Base-by-base conservation (phyloP, 1,140 invertebrate species). In the Antheraea pernyi region DNA sequence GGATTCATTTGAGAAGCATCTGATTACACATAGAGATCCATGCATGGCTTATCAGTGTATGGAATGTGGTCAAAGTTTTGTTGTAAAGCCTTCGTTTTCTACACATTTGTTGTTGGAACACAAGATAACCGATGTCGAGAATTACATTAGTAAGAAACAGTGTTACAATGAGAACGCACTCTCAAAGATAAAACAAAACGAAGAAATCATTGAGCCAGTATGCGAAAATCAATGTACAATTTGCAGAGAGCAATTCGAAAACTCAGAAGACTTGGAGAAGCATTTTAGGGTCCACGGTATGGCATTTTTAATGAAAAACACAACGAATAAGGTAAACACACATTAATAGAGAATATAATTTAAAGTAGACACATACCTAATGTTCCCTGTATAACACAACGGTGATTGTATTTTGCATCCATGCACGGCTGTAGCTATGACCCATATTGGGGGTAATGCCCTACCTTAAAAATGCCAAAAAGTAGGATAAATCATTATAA, bases 31-130 rank as follows among this genome's bases (percentile, higher is more conserved):
- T 82, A 93, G 94, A 74, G 92, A 94, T 67, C 91, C 94, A 11
- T 93, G 91, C 22, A 94, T 92, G 67, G 92, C 94, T 59, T 95
- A 94, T 77, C 93, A 95, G 67, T 96, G 95, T 77, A 86, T 95
- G 80, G 95, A 96, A 79, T 96, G 95, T 78, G 95, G 95, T 0
- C 92, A 94, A 70, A 95, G 94, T 82, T 95, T 95, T 79, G 94
- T 94, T 16, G 95, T 95, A 0, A 94, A 94, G 69, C 93, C 94
- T 7, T 95, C 95, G 59, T 91, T 96, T 67, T 91, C 93, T 8
- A 95, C 94, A 83, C 95, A 96, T 85, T 85, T 96, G 9, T 86
- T 94, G 69, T 92, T 95, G 53, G 93, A 92, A 73, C 95, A 96
- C 79, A 84, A 91, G 37, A 94, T 96, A 65, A 77, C 82, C 3